A percentile compares a stretch with the other conserved stretches of the same genome.
Evolutionary conservation across 2,888 invertebrate genomes (phyloP).

Genomic region (Ctenicera cuprea): DNA sequence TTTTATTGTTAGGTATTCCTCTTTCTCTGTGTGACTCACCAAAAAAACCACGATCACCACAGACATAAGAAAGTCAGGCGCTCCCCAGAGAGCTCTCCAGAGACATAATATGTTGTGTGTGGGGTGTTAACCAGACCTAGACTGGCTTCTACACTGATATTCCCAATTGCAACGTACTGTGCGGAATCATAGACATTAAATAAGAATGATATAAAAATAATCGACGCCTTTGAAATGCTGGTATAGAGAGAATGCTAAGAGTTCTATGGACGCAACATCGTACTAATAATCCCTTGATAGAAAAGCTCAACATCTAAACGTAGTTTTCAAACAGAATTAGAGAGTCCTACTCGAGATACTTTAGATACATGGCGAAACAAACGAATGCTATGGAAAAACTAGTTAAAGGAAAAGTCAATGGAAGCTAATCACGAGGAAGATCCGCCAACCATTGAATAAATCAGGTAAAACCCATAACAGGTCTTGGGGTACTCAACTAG

Average conservation of each 20-base stretch:
- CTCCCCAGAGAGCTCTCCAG: too few relatives aligned
- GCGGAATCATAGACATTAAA: not conserved
- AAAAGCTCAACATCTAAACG: not conserved
- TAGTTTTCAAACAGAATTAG: not conserved
- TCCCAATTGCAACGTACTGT: not conserved
- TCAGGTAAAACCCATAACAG: not conserved
- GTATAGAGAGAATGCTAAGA: not conserved
- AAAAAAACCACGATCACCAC: too few relatives aligned
- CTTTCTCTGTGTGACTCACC: too few relatives aligned
- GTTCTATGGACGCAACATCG: not conserved
- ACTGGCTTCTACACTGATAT: not conserved
- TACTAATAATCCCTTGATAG: not conserved
- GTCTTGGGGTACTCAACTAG: not conserved
- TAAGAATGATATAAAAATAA: not conserved
- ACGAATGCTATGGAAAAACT: not conserved
- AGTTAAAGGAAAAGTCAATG: not conserved
- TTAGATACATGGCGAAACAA: not conserved
- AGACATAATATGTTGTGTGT: too few relatives aligned
- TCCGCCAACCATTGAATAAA: not conserved
- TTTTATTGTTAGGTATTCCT: too few relatives aligned
- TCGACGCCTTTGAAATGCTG: too few relatives aligned
- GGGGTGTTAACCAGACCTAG: too few relatives aligned
- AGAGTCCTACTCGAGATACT: slow-evolving; percentile 1
- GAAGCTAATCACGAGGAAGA: not conserved
- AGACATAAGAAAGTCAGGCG: too few relatives aligned